Base-by-base conservation (phyloP, 2,888 invertebrate genomes). In the Spicauda simplicius region DNA sequence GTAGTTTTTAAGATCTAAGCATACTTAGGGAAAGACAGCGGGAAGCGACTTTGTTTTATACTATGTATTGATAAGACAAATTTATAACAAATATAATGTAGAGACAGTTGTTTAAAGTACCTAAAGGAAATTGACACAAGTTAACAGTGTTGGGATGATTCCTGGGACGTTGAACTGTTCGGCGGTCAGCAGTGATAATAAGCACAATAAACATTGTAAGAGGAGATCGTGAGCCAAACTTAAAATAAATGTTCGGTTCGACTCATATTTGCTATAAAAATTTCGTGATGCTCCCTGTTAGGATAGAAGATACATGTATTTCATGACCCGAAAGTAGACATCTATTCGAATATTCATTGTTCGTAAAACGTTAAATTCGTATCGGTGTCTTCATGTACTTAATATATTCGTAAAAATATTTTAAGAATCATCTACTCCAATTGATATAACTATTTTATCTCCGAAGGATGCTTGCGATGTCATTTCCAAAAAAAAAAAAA, bases 181-280 rank as follows among this genome's bases (percentile, higher is more conserved):
- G 83, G 76, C 70, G 73, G 74, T 68, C 68, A 73, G 80, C 79
- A 72, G 80, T 78, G 90, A 84, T 91, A 91, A 91, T 87, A 76
- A 80, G 76, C 75, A 80, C 83, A 74, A 84, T 85, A 91, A 91
- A 91, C 88, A 91, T 80, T 79, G 80, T 76, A 73, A 79, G 78
- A 77, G 75, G 77, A 81, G 85, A 85, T 91, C 91, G 91, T 91
- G 91, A 84, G 82, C 82, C 88, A 81, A 86, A 86, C 86, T 84
- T 76, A 85, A 82, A 85, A 88, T 86, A 88, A 87, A 88, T 87
- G 85, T 84, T 80, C 84, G 80, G 77, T 84, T 80, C 84, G 80
- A 77, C 83, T 83, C 69, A 68, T 88, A 88, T 90, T 90, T 89
- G 87, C 88, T 82, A 80, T 80, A 78, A 78, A 82, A 79, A 82